Evolutionary conservation across 2,797 vertebrate genomes (phyloP), one percentile per base, ranked within the genome.

Genomic region (Poecilia wingei): DNA sequence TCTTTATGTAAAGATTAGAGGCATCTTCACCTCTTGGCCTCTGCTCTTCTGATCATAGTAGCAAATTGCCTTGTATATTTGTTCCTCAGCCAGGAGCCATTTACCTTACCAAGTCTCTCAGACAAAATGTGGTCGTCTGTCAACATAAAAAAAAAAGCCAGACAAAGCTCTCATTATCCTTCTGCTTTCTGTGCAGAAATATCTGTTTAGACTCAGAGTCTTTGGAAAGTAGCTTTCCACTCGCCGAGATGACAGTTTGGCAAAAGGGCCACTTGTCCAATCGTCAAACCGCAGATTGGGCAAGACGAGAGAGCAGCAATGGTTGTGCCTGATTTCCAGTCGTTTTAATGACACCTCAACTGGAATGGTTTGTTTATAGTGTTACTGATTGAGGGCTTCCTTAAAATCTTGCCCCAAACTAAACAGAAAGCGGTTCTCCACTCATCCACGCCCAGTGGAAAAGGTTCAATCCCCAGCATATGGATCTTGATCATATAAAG

Each of bases 331-430:
- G 85, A 86, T 84, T 92, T 90, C 90, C 88, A 93, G 90, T 83
- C 88, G 13, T 92, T 89, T 89, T 92, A 93, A 93, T 91, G 90
- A 91, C 94, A 95, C 94, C 91, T 93, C 88, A 4, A 86, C 83
- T 90, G 82, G 81, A 92, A 92, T 90, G 91, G 87, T 74, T 84
- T 94, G 94, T 95, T 94, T 95, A 95, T 84, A 91, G 87, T 86
- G 84, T 89, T 79, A 91, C 92, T 91, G 93, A 94, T 95, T 94
- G 91, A 93, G 93, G 93, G 88, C 93, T 93, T 93, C 93, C 91
- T 93, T 91, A 90, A 93, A 94, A 89, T 93, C 92, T 84, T 84
- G 88, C 87, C 92, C 85, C 84, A 80, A 94, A 81, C 87, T 91
- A 95, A 95, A 95, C 93, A 95, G 85, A 92, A 92, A 89, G 88